A percentile compares a stretch with the other conserved stretches of the same genome.
Conservation (phyloP, 2,113 vertebrate genomes). For the Sialia sialis region DNA sequence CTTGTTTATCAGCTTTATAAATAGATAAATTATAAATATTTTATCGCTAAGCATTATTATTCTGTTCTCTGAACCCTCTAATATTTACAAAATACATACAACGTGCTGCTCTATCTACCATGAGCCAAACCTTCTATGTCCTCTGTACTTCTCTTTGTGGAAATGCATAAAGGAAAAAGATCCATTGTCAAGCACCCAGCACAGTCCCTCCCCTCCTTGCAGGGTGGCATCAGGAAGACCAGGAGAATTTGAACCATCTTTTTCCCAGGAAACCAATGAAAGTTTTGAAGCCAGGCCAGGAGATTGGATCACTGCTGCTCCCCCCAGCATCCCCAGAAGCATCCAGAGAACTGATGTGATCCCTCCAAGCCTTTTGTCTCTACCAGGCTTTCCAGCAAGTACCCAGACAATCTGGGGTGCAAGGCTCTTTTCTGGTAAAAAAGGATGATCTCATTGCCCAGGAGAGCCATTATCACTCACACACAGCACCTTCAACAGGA, state of each 20-base stretch:
- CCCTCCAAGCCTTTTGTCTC: not conserved
- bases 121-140: not conserved
- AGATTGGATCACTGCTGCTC: not conserved
- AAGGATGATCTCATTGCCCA: rapidly evolving
- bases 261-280: not conserved
- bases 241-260: not conserved
- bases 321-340: rapidly evolving
- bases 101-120: not conserved
- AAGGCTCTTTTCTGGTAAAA: not conserved
- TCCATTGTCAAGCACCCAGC: not conserved
- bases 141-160: not conserved
- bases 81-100: not conserved
- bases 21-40: slow-evolving; percentile 12
- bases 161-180: not conserved
- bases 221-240: not conserved
- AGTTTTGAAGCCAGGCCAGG: not conserved
- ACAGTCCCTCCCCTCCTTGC: not conserved
- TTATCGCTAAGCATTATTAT: not conserved
- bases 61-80: not conserved
- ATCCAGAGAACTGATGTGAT: not conserved
- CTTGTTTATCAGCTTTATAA: slow-evolving; percentile 15
- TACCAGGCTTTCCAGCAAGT: not conserved
- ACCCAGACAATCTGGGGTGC: not conserved
- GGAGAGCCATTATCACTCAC: not conserved
- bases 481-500: not conserved